Base-by-base conservation (phyloP, 1,140 invertebrate genomes). In the Neodiprion fabricii region DNA sequence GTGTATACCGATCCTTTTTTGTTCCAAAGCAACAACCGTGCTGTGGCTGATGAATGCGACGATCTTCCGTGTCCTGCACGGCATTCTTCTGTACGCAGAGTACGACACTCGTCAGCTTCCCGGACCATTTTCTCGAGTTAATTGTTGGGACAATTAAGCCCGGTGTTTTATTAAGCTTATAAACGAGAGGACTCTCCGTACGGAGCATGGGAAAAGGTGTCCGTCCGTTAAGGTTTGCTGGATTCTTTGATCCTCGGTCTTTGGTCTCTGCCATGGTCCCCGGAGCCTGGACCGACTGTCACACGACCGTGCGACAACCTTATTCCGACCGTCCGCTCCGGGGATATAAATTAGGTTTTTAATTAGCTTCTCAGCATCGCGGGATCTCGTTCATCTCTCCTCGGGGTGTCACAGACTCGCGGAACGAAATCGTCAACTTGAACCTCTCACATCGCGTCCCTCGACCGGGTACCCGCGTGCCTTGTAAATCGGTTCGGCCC, bases 111-210 rank as follows among this genome's bases (percentile, higher is more conserved):
- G 53, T 61, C 53, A 61, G 70, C 21, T 48, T 67, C 40, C 23
- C 49, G 75, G 47, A 53, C 67, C 70, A 75, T 75, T 77, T 77
- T 70, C 77, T 66, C 8, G 47, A 67, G 48, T 78, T 76, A 76
- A 76, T 78, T 74, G 74, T 76, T 72, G 69, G 8, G 73, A 76
- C 75, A 76, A 78, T 78, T 73, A 76, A 75, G 75, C 74, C 72
- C 70, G 53, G 17, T 74, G 77, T 72, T 78, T 78, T 72, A 78
- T 76, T 78, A 73, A 76, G 72, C 75, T 67, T 28, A 70, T 23
- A 49, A 49, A 40, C 66, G 67, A 70, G 11, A 70, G 48, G 65
- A 53, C 71, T 74, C 21, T 50, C 61, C 17, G 50, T 72, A 61
- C 1, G 28, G 76, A 72, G 68, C 76, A 75, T 77, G 77, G 71